Evolutionary conservation across 1,140 invertebrate genomes (phyloP).

Genomic region (Trachymyrmex cornetzi): DNA sequence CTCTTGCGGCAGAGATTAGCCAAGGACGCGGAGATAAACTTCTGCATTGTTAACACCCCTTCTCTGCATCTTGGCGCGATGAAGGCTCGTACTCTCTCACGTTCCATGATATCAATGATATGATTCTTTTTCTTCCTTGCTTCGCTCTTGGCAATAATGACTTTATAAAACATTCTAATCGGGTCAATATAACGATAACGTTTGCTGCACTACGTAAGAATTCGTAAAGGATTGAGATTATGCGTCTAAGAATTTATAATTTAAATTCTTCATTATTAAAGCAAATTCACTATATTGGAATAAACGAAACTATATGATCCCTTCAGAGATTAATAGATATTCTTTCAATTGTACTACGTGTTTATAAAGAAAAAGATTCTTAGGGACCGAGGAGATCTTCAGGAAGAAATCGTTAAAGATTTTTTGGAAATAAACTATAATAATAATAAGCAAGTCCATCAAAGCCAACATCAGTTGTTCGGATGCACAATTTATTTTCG

Average conservation of each 20-base stretch:
- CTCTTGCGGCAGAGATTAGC: slow-evolving; percentile 84
- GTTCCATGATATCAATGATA: neutral
- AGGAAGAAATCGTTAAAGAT: neutral
- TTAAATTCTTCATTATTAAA: neutral
- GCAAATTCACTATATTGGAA: neutral
- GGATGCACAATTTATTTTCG: no score
- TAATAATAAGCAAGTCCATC: no score
- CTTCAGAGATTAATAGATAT: neutral
- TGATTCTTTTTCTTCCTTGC: neutral
- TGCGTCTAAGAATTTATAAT: neutral
- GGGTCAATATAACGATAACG: slow-evolving; percentile 57
- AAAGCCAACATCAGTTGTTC: no score
- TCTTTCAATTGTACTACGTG: neutral
- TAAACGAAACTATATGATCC: neutral
- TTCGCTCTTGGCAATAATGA: slow-evolving; percentile 37
- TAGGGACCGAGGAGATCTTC: neutral
- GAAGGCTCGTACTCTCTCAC: slow-evolving; percentile 8
- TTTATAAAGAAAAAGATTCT: neutral
- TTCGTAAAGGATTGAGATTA: neutral
- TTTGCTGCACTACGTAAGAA: neutral
- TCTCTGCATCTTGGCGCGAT: slow-evolving; percentile 66
- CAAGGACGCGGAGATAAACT: slow-evolving; percentile 86
- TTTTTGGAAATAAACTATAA: slow-evolving; percentile 23
- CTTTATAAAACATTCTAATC: slow-evolving; percentile 49
- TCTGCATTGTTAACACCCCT: slow-evolving; percentile 76